Percentiles rank a stretch among this genome's conserved stretches.
Evolutionary conservation across 2,797 vertebrate species (phyloP).

Genomic region (Peromyscus aztecus): DNA sequence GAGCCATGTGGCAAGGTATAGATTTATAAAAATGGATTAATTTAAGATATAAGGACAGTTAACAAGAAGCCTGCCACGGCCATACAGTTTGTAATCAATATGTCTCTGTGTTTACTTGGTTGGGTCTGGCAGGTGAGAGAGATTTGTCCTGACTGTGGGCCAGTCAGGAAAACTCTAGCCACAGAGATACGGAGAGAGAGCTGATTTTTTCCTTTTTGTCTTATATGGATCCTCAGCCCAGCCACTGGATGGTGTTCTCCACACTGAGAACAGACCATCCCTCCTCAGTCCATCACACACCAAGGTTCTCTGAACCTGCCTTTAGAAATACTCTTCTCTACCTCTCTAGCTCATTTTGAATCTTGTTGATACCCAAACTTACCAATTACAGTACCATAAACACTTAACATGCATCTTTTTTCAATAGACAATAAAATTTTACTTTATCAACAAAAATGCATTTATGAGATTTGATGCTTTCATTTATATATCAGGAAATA

Average conservation of each 20-base stretch:
- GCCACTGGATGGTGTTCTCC: too few relatives aligned
- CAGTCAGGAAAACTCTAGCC: too few relatives aligned
- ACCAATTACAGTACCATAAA: not conserved
- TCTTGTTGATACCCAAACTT: not conserved
- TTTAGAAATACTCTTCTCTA: not conserved
- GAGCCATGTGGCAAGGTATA: too few relatives aligned
- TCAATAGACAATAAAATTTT: not conserved
- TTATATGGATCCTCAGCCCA: not conserved
- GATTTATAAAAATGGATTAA: too few relatives aligned
- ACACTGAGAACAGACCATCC: not conserved
- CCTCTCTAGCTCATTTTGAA: not conserved
- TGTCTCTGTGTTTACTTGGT: too few relatives aligned
- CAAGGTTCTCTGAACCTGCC: not conserved
- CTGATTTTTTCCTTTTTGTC: too few relatives aligned
- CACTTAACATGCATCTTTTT: not conserved
- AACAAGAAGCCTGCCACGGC: too few relatives aligned
- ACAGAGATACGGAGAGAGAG: not conserved
- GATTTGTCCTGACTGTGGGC: too few relatives aligned
- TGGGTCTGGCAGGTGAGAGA: too few relatives aligned
- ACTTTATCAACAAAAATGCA: constrained; percentile 53
- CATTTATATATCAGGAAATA: constrained; percentile 68
- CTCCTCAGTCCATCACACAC: not conserved
- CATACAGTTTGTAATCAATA: too few relatives aligned
- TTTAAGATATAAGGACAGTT: too few relatives aligned
- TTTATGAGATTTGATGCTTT: constrained; percentile 67